These are phyloP conservation scores for Chionodraco myersi DNA, from an alignment of 2,113 vertebrate genomes.

Conservation along the genomic window DNA sequence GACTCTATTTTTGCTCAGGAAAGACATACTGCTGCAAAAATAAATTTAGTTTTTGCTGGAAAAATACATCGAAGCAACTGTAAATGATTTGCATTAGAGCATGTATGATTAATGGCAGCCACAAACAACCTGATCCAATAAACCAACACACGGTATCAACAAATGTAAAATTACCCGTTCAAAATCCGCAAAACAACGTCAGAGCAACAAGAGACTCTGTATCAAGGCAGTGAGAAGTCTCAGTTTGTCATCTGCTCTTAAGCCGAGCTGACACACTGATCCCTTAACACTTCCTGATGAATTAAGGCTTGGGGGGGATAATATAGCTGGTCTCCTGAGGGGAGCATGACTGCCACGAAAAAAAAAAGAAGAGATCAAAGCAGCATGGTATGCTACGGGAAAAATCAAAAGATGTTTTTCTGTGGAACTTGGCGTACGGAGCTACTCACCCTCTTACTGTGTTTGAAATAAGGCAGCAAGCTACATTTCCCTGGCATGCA, in stretches of 20 bases:
- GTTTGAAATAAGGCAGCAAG: neutral
- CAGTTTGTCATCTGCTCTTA: constrained; percentile 13
- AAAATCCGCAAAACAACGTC: neutral
- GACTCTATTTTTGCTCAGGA: neutral
- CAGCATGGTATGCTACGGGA: neutral
- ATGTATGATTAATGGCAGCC: neutral
- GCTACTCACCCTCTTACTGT: neutral
- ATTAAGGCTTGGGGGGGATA: constrained; percentile 14
- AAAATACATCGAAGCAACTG: neutral
- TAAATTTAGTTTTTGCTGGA: neutral
- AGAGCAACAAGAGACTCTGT: neutral
- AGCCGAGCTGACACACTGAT: constrained; percentile 15
- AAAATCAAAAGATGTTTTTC: neutral
- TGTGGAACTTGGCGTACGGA: neutral
- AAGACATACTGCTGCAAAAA: neutral
- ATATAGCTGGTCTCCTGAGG: neutral
- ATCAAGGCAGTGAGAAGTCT: constrained; percentile 4
- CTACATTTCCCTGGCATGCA: neutral
- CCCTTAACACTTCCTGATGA: constrained; percentile 12
- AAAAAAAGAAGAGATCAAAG: constrained; percentile 8
- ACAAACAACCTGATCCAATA: neutral
- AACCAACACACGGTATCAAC: neutral
- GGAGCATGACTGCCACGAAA: constrained; percentile 6
- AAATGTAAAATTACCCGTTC: neutral
- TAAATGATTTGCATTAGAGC: neutral